A percentile compares a stretch with the other conserved stretches of the same genome.
phyloP scores from a whole-genome alignment of 2,888 invertebrate species.

The Azorinus chamasolen region DNA sequence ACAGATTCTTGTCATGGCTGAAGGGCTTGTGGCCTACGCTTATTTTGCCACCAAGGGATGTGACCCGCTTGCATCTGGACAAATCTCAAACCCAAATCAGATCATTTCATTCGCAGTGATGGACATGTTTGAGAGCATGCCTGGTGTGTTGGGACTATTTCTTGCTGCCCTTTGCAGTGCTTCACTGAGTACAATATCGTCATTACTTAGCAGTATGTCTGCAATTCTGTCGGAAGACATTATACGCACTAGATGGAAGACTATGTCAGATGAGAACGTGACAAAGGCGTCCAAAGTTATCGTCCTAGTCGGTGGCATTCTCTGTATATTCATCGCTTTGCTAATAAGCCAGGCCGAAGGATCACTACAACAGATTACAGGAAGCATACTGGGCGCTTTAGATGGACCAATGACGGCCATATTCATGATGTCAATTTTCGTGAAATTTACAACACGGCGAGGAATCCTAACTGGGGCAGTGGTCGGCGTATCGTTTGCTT shows the following conservation, averaged over 20 bases:
- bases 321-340: conserved; percentile 8
- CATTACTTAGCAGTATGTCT: conserved; percentile 15
- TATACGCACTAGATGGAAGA: neutral
- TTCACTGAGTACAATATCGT: conserved; percentile 18
- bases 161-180: conserved; percentile 14
- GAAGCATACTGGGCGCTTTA: conserved; percentile 10
- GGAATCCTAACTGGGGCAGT: conserved; percentile 2
- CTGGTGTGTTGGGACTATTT: conserved; percentile 11
- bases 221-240: conserved; percentile 15
- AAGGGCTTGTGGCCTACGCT: conserved; percentile 26
- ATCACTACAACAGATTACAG: conserved; percentile 11
- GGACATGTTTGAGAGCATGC: conserved; percentile 16
- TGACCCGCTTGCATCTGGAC: conserved; percentile 21
- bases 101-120: conserved; percentile 13
- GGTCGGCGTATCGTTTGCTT: conserved; percentile 3
- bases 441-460: neutral
- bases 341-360: conserved; percentile 1
- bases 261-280: neutral
- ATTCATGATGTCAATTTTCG: conserved; percentile 24
- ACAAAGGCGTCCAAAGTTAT: conserved; percentile 12
- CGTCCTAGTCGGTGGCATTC: conserved; percentile 1
- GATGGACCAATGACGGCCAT: conserved; percentile 15
- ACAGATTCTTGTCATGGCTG: conserved; percentile 10
- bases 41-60: conserved; percentile 15
- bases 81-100: conserved; percentile 17